Percentiles rank a stretch among this genome's conserved stretches.
Evolutionary conservation across 2,888 invertebrate species (phyloP).

Genomic region (Cheilosia variabilis): DNA sequence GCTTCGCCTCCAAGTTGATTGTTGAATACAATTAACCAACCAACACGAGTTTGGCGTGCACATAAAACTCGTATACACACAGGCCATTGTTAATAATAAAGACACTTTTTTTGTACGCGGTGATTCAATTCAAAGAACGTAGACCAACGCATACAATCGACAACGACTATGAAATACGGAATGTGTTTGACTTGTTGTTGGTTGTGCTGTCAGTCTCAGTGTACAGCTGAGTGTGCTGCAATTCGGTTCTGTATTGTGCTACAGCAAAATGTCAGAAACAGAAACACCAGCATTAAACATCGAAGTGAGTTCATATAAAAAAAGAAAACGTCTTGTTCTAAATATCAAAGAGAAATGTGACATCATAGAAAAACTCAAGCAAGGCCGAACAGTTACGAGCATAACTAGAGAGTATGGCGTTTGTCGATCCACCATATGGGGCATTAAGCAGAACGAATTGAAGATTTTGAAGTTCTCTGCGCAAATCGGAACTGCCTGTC

Average conservation of each 20-base stretch:
- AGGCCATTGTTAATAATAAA: background rate
- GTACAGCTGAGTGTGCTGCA: slow-evolving; percentile 26
- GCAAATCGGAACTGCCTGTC: slow-evolving; percentile 21
- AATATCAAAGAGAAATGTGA: slow-evolving; percentile 57
- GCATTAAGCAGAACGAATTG: slow-evolving; percentile 27
- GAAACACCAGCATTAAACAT: background rate
- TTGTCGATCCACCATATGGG: slow-evolving; percentile 34
- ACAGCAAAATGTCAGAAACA: slow-evolving; percentile 9
- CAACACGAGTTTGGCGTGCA: slow-evolving; percentile 1
- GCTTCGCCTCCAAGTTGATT: background rate
- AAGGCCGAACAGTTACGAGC: slow-evolving; percentile 1
- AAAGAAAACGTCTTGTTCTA: slow-evolving; percentile 28
- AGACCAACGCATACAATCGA: slow-evolving; percentile 14
- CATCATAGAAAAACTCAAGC: slow-evolving; percentile 31
- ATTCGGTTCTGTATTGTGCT: slow-evolving; percentile 7
- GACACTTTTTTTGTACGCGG: slow-evolving; percentile 27
- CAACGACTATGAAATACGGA: background rate
- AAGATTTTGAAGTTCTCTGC: slow-evolving; percentile 38
- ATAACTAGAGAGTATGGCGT: slow-evolving; percentile 34
- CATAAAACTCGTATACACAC: slow-evolving; percentile 13
- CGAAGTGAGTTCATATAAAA: background rate
- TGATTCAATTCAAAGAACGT: slow-evolving; percentile 45
- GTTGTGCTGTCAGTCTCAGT: background rate
- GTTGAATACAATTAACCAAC: slow-evolving; percentile 3
- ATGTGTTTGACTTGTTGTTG: slow-evolving; percentile 7